phyloP scores from a whole-genome alignment of 2,797 vertebrate genomes.

The Sebastiscus tertius region DNA sequence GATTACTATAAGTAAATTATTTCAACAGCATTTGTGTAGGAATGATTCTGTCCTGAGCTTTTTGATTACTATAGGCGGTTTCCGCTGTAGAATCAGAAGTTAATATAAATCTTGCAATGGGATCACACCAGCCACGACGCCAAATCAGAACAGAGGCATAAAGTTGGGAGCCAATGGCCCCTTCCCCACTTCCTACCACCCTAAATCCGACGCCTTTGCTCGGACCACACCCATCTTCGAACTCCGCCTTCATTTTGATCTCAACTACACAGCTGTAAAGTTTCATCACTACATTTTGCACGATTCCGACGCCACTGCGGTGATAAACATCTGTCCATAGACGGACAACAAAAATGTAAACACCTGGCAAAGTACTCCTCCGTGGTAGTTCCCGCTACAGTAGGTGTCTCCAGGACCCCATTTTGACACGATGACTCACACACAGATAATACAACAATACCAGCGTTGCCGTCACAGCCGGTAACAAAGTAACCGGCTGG shows the following conservation, averaged over 20 bases:
- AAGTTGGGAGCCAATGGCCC: too few species aligned
- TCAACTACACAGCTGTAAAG: not conserved
- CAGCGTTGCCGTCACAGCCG: not conserved
- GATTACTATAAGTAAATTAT: too few species aligned
- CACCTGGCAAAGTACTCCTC: not conserved
- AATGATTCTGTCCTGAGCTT: too few species aligned
- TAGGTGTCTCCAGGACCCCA: rapidly evolving
- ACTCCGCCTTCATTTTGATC: not conserved
- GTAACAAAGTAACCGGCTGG: not conserved
- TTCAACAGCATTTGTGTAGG: too few species aligned
- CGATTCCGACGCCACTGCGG: too few species aligned
- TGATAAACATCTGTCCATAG: too few species aligned
- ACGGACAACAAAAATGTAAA: not conserved
- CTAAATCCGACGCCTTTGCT: not conserved
- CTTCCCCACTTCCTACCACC: not conserved
- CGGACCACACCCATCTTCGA: not conserved
- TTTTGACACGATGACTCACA: not conserved
- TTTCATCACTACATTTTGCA: not conserved
- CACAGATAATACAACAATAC: not conserved
- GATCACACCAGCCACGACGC: too few species aligned
- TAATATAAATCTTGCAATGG: too few species aligned
- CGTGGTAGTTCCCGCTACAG: not conserved
- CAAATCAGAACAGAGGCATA: too few species aligned
- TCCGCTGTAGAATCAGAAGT: too few species aligned
- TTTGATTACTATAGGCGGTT: too few species aligned